phyloP scores from a whole-genome alignment of 2,113 vertebrate species.

The Vicugna pacos region DNA sequence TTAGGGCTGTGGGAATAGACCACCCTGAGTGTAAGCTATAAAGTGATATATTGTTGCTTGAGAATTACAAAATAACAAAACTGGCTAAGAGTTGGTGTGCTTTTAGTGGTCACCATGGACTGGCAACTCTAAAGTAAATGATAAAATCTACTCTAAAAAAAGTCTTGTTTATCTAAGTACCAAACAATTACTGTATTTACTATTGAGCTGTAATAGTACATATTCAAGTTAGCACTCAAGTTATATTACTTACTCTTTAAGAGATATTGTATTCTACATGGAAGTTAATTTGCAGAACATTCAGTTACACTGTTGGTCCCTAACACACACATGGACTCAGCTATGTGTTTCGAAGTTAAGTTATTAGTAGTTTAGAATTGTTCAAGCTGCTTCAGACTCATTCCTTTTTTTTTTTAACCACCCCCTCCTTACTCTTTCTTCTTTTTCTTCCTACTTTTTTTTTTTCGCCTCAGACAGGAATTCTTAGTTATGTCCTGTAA shows the following conservation, averaged over 20 bases:
- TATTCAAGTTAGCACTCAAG: background rate
- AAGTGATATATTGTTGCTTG: background rate
- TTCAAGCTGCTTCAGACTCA: background rate
- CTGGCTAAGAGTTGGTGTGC: background rate
- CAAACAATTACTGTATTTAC: background rate
- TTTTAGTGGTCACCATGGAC: background rate
- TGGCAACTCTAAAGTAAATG: background rate
- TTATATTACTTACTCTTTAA: conserved; percentile 3
- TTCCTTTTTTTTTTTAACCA: background rate
- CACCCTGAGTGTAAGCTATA: background rate
- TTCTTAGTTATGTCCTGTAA: background rate
- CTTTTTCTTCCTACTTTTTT: background rate
- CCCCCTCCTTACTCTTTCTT: background rate
- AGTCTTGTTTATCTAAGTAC: background rate
- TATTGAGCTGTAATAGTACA: conserved; percentile 17
- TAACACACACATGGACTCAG: background rate
- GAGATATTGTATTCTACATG: background rate
- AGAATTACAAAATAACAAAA: conserved; percentile 47
- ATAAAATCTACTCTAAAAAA: conserved; percentile 17
- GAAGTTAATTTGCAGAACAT: background rate
- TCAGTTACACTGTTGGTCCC: background rate
- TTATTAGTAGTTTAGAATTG: conserved; percentile 28
- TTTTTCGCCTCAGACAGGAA: background rate
- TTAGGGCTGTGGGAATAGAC: background rate
- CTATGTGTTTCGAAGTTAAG: background rate